Conservation (phyloP, 2,888 invertebrate genomes). For the Cantharis rufa region DNA sequence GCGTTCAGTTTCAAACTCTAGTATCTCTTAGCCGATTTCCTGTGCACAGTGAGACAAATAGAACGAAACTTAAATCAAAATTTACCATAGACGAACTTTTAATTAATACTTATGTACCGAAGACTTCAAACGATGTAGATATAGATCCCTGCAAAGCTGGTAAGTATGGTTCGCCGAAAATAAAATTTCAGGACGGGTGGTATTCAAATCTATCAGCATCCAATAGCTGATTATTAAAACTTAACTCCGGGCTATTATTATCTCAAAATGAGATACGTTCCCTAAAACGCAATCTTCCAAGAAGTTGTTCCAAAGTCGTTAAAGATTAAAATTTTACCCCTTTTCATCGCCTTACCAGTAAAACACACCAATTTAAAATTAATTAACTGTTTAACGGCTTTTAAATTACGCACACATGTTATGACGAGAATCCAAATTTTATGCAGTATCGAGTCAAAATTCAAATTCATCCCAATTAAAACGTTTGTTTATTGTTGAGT, state of each 20-base stretch:
- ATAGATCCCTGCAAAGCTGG: constrained; percentile 88
- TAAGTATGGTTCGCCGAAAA: constrained; percentile 56
- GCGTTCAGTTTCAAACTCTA: constrained; percentile 2
- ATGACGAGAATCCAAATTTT: not conserved
- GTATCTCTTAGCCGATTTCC: constrained; percentile 7
- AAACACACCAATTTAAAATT: not conserved
- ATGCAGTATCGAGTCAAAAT: not conserved
- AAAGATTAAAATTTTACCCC: not conserved
- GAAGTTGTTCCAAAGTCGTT: not conserved
- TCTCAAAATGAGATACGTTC: not conserved
- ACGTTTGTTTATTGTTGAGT: not conserved
- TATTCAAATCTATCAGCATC: not conserved
- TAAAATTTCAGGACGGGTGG: not conserved
- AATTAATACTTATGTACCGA: constrained; percentile 66
- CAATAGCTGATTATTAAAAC: not conserved
- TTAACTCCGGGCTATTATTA: not conserved
- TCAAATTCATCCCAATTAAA: not conserved
- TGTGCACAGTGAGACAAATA: constrained; percentile 14
- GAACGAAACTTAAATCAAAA: constrained; percentile 33
- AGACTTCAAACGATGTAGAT: constrained; percentile 75
- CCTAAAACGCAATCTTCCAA: not conserved
- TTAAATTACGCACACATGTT: not conserved
- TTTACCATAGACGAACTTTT: constrained; percentile 71
- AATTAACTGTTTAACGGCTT: not conserved
- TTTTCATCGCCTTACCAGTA: not conserved